These are phyloP conservation scores for Smutsia gigantea DNA, from an alignment of 2,797 vertebrate genomes.

Conservation along the genomic window DNA sequence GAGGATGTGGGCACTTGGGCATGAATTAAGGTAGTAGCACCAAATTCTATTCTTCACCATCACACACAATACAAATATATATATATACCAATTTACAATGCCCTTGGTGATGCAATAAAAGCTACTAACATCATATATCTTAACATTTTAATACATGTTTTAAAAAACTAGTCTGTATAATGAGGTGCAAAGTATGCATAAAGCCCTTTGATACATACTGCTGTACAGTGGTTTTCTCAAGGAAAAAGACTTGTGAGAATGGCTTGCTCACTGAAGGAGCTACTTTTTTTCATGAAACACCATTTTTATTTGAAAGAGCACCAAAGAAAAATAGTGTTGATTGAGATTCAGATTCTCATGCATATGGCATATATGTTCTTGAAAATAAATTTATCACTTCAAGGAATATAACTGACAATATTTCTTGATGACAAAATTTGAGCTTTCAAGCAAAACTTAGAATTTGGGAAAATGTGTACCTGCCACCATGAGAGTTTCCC, in stretches of 20 bases:
- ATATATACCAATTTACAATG: background rate
- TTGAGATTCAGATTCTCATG: background rate
- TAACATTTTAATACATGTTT: background rate
- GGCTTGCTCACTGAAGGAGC: background rate
- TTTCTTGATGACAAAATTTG: background rate
- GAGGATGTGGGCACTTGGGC: background rate
- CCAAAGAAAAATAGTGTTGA: background rate
- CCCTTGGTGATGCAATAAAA: background rate
- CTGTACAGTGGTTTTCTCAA: background rate
- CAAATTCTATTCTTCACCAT: background rate
- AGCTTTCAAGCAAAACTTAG: background rate
- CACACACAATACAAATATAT: background rate
- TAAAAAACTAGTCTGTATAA: background rate
- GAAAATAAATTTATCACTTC: background rate
- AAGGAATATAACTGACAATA: background rate
- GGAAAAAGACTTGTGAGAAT: background rate
- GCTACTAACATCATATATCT: background rate
- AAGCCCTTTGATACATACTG: background rate
- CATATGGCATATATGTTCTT: background rate
- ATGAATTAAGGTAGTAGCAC: background rate
- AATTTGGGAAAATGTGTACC: background rate
- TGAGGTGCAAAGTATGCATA: background rate
- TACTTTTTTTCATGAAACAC: background rate
- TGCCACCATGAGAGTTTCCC: background rate
- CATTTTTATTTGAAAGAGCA: background rate